A percentile compares a stretch with the other conserved stretches of the same genome.
These are phyloP conservation scores for Campaea margaritaria DNA, from an alignment of 2,888 invertebrate species.

Conservation along the genomic window DNA sequence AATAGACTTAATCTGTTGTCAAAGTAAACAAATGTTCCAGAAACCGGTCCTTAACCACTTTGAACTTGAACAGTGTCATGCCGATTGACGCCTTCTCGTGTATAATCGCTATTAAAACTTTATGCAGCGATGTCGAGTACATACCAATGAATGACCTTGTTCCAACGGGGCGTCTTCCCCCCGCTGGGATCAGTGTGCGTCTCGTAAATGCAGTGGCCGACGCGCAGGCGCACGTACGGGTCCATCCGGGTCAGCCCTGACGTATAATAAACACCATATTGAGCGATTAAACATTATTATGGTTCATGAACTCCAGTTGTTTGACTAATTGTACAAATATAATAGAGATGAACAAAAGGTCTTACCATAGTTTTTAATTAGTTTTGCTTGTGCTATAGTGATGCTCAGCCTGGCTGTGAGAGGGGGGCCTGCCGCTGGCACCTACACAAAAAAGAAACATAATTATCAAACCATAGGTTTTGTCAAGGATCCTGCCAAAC, in stretches of 20 bases:
- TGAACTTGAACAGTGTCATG: no score
- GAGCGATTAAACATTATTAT: no score
- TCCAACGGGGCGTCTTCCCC: slow-evolving; percentile 98
- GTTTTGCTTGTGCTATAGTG: slow-evolving; percentile 95
- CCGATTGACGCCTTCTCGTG: no score
- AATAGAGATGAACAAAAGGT: no score
- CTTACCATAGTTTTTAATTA: slow-evolving; percentile 95
- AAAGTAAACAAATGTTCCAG: no score
- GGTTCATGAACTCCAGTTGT: no score
- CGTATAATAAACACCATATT: neutral
- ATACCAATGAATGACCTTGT: slow-evolving; percentile 96
- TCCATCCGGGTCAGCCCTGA: slow-evolving; percentile 95
- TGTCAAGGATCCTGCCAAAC: no score
- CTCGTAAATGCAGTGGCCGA: slow-evolving; percentile 98
- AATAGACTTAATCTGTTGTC: no score
- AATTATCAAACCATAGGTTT: no score
- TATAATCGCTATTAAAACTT: no score
- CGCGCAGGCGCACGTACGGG: slow-evolving; percentile 96
- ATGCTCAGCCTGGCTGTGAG: slow-evolving; percentile 91
- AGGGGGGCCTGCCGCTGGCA: slow-evolving; percentile 72
- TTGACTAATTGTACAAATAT: no score
- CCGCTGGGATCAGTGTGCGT: slow-evolving; percentile 98
- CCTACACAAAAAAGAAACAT: slow-evolving; percentile 44
- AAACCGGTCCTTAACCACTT: no score
- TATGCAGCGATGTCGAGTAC: slow-evolving; percentile 35